Conservation (phyloP, 2,888 invertebrate species). For the Spodoptera littoralis region DNA sequence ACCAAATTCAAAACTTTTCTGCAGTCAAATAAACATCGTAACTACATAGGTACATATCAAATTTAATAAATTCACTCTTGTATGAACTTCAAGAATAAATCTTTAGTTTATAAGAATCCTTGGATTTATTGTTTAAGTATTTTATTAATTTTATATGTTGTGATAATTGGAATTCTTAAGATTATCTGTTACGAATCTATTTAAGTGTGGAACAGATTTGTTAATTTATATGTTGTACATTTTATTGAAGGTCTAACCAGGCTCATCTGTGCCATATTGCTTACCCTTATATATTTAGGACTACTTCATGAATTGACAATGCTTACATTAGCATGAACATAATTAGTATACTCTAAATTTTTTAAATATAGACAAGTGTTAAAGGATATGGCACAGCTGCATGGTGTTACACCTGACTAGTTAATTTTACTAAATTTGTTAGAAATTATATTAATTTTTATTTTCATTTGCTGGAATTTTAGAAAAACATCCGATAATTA, state of each 20-base stretch:
- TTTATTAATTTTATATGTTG: constrained; percentile 38
- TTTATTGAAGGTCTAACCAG: too few relatives aligned
- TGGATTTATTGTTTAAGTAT: constrained; percentile 33
- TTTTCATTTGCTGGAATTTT: too few relatives aligned
- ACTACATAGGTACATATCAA: constrained; percentile 72
- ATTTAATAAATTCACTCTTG: constrained; percentile 62
- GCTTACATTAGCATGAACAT: too few relatives aligned
- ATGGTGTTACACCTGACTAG: too few relatives aligned
- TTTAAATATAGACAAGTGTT: too few relatives aligned
- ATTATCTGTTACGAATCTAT: constrained; percentile 26
- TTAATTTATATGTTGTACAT: constrained; percentile 19
- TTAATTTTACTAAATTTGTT: constrained; percentile 26
- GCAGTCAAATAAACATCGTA: constrained; percentile 91
- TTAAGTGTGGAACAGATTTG: constrained; percentile 30
- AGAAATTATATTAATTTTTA: constrained; percentile 7
- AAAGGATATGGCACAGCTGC: too few relatives aligned
- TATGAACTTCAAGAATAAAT: constrained; percentile 44
- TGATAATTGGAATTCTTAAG: constrained; percentile 35
- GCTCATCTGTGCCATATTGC: too few relatives aligned
- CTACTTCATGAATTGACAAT: too few relatives aligned
- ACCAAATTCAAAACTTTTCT: constrained; percentile 93
- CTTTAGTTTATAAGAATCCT: constrained; percentile 32
- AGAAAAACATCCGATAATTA: too few relatives aligned
- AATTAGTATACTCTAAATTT: too few relatives aligned
- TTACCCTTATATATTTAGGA: too few relatives aligned